Conservation (phyloP, 2,113 vertebrate genomes). For the Indicator maculatus region DNA sequence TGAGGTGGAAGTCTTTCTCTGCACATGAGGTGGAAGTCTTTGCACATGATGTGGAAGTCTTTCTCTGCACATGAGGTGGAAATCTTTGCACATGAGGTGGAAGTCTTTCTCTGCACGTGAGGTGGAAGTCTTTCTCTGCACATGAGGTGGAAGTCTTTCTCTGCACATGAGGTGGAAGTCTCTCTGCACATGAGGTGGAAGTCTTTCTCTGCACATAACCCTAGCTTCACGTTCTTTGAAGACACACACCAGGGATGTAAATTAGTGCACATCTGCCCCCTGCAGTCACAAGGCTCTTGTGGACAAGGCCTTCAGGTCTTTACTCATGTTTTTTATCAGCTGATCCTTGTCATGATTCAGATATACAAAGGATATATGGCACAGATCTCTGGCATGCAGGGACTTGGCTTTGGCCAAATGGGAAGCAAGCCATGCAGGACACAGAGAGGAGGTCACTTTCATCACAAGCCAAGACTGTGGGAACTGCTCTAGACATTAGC, state of each 20-base stretch:
- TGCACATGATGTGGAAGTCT: no score
- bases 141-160: no score
- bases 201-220: background rate
- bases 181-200: background rate
- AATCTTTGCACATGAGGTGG: no score
- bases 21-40: no score
- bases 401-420: background rate
- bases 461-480: conserved; percentile 63
- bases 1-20: no score
- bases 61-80: no score
- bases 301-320: background rate
- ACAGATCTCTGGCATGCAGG: background rate
- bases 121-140: no score
- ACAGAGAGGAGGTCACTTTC: conserved; percentile 36
- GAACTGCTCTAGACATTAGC: conserved; percentile 36
- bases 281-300: background rate
- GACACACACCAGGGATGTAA: background rate
- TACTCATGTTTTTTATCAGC: conserved; percentile 51
- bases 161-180: no score
- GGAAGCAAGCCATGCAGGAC: conserved; percentile 36
- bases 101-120: no score
- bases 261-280: conserved; percentile 53
- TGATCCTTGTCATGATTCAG: conserved; percentile 51
- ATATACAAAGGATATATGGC: conserved; percentile 44
- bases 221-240: background rate